These are phyloP conservation scores for Neopipo cinnamomea DNA, from an alignment of 2,113 vertebrate genomes.

Conservation along the genomic window DNA sequence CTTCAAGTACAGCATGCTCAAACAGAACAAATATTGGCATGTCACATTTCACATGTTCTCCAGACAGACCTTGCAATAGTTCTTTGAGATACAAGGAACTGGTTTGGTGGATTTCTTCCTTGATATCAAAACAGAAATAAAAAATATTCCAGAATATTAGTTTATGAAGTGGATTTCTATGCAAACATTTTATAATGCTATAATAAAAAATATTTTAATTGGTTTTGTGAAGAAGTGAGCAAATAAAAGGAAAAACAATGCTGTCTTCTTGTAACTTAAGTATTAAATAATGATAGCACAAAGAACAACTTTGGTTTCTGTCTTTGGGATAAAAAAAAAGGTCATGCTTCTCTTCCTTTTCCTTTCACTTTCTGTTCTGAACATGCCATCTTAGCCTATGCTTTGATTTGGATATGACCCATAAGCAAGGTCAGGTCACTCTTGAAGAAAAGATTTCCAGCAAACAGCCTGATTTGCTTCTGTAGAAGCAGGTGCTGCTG, in stretches of 20 bases:
- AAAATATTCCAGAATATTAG: not conserved
- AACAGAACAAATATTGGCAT: not conserved
- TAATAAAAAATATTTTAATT: not conserved
- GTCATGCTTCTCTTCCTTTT: not conserved
- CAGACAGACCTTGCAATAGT: not conserved
- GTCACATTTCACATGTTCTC: not conserved
- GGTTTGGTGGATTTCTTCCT: not conserved
- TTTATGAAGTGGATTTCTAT: not conserved
- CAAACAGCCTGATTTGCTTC: not conserved
- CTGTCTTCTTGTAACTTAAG: not conserved
- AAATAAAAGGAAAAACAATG: not conserved
- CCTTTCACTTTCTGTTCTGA: constrained; percentile 19
- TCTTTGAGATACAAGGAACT: not conserved
- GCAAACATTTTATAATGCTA: not conserved
- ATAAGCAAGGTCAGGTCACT: not conserved
- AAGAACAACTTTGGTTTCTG: not conserved
- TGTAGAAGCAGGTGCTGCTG: constrained; percentile 2
- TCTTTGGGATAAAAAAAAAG: not conserved
- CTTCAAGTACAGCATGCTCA: not conserved
- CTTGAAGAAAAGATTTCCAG: not conserved
- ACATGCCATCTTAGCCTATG: not conserved
- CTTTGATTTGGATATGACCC: not conserved
- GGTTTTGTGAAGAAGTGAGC: not conserved
- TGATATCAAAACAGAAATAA: not conserved
- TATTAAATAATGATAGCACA: not conserved